A percentile compares a stretch with the other conserved stretches of the same genome.
phyloP scores from a whole-genome alignment of 2,888 invertebrate species.

The Geophilus truncorum region DNA sequence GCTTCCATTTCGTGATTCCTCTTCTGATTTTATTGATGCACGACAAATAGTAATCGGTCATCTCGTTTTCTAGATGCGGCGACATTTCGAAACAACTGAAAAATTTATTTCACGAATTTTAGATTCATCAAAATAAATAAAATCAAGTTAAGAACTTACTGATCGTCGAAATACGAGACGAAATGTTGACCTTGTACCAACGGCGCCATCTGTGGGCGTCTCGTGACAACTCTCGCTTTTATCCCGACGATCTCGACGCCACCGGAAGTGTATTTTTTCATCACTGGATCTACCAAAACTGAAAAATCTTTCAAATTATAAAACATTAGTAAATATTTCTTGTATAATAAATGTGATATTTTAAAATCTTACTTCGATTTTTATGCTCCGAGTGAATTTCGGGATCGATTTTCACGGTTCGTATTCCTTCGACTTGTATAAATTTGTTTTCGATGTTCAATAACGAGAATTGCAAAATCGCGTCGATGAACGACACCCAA shows the following conservation, averaged over 20 bases:
- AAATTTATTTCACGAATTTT: no score
- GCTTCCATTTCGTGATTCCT: background rate
- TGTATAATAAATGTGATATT: background rate
- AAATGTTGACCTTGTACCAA: background rate
- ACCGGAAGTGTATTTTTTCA: background rate
- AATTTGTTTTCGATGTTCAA: background rate
- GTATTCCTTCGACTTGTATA: background rate
- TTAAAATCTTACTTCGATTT: background rate
- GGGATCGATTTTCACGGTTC: background rate
- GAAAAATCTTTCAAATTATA: background rate
- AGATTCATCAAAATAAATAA: no score
- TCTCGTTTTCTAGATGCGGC: background rate
- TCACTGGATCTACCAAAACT: background rate
- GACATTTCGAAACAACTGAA: background rate
- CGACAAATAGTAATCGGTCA: background rate
- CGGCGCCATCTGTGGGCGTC: background rate
- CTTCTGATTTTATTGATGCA: background rate
- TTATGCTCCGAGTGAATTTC: background rate
- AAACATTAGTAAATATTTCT: background rate
- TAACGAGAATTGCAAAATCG: background rate
- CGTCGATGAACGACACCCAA: constrained; percentile 5
- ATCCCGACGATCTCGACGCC: background rate
- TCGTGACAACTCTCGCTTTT: background rate
- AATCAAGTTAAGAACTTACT: no score
- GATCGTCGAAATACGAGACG: background rate